Evolutionary conservation across 2,888 invertebrate species (phyloP), one percentile per base, ranked within the genome.

Genomic region (Anorthoa munda): DNA sequence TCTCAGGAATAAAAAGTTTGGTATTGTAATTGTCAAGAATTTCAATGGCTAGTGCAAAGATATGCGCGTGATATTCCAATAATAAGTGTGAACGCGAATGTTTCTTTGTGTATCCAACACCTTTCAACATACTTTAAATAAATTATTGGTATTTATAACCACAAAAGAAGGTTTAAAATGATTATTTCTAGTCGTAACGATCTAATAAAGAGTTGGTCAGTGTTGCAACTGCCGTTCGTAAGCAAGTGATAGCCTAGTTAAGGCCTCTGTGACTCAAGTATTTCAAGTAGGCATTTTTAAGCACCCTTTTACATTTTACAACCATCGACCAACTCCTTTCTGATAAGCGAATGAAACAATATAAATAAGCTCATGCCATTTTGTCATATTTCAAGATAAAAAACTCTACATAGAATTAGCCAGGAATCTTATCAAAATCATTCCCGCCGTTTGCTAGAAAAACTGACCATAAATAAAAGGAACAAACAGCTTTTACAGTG

Each of bases 91-190:
- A 66, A 53, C 17, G 17, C 55, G 21, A 46, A 31, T 53, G 48
- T 66, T 71, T 56, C 61, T 75, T 81, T 72, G 66, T 84, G 55
- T 66, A n/a, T n/a, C 17, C 55, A 59, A 81, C 84, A 81, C 84
- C 81, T 84, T 83, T 81, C 26, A 59, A 51, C 9, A 55, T 23
- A 68, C 17, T 74, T 84, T 70, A 75, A 74, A 70, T 80, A 84
- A 69, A 61, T 66, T 63, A 79, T 72, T 59, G 31, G 18, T 50
- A 45, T 23, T 53, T 59, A 17, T 51, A 59, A 56, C 23, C 9
- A 46, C 23, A 46, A 74, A 69, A 60, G 53, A 50, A 15, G 39
- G 56, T 63, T 46, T 71, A 60, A 59, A 83, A 48, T 9, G 69
- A 58, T 65, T 75, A 81, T 75, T 73, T 73, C 45, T 74, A 70